A percentile compares a stretch with the other conserved stretches of the same genome.
Evolutionary conservation across 2,888 invertebrate species (phyloP).

Genomic region (Mesorhabditis sp.): DNA sequence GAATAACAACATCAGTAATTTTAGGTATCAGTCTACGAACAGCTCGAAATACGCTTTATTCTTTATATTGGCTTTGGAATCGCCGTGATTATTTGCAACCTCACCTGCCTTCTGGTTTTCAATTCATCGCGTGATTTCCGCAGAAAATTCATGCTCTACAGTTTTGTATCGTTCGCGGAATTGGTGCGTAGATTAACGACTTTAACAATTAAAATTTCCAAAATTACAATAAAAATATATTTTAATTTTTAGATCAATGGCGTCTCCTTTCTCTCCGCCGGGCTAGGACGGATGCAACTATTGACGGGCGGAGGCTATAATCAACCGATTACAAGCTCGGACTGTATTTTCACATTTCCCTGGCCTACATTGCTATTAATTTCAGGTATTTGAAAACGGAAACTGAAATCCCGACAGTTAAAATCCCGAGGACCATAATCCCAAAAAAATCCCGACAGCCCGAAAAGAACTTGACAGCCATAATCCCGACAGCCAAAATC

Average conservation of each 20-base stretch:
- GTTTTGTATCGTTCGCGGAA: conserved; percentile 26
- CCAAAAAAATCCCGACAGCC: too few relatives aligned
- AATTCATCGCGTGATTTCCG: conserved; percentile 31
- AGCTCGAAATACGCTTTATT: conserved; percentile 21
- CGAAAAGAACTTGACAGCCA: too few relatives aligned
- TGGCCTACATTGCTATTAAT: conserved; percentile 35
- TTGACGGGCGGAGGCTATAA: conserved; percentile 16
- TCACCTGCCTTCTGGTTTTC: conserved; percentile 26
- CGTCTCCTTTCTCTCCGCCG: background rate
- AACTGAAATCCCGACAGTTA: too few relatives aligned
- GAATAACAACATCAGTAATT: background rate
- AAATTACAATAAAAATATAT: background rate
- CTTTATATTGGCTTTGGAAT: conserved; percentile 29
- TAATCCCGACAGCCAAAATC: too few relatives aligned
- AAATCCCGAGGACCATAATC: too few relatives aligned
- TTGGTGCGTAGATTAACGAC: conserved; percentile 21
- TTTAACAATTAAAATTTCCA: background rate
- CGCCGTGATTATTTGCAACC: conserved; percentile 25
- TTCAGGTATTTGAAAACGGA: conserved; percentile 14
- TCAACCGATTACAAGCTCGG: conserved; percentile 17
- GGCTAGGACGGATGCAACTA: background rate
- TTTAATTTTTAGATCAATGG: background rate
- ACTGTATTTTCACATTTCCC: conserved; percentile 25
- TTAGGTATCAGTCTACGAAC: conserved; percentile 7
- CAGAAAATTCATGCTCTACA: conserved; percentile 29